These are phyloP conservation scores for Caenorhabditis sp. DNA, from an alignment of 2,888 invertebrate species.

Conservation along the genomic window DNA sequence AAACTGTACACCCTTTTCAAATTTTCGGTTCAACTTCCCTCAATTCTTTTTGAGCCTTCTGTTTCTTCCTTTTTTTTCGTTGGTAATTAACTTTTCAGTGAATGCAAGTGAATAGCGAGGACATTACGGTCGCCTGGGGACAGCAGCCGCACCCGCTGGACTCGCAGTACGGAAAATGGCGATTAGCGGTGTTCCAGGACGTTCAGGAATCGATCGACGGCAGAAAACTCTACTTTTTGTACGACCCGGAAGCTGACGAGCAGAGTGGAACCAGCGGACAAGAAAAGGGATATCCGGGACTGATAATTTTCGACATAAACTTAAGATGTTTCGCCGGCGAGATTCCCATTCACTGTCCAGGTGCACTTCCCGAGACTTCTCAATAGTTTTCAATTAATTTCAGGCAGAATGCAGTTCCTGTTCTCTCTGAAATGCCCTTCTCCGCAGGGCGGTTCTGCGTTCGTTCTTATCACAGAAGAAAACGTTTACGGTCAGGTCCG, in stretches of 20 bases:
- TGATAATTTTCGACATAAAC: constrained; percentile 76
- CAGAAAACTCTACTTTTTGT: constrained; percentile 76
- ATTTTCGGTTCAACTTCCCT: background rate
- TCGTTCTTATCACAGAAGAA: constrained; percentile 70
- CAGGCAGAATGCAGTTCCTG: constrained; percentile 75
- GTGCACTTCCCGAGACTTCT: constrained; percentile 21
- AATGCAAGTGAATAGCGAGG: constrained; percentile 75
- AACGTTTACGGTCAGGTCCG: constrained; percentile 60
- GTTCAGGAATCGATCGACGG: constrained; percentile 76
- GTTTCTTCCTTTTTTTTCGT: background rate
- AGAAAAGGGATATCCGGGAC: constrained; percentile 73
- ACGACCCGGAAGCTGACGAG: constrained; percentile 77
- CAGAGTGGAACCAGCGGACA: constrained; percentile 71
- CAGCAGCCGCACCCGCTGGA: constrained; percentile 75
- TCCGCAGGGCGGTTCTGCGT: constrained; percentile 70
- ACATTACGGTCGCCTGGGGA: constrained; percentile 78
- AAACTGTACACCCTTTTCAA: background rate
- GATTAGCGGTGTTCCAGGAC: constrained; percentile 71
- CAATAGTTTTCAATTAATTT: background rate
- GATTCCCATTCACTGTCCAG: constrained; percentile 70
- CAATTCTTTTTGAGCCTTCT: background rate
- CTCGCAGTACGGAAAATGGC: constrained; percentile 72
- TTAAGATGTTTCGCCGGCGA: constrained; percentile 73
- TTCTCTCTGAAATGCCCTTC: constrained; percentile 73
- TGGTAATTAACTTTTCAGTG: constrained; percentile 2